Evolutionary conservation across 2,797 vertebrate species (phyloP).

Genomic region (Amblyopsis hoosieri): DNA sequence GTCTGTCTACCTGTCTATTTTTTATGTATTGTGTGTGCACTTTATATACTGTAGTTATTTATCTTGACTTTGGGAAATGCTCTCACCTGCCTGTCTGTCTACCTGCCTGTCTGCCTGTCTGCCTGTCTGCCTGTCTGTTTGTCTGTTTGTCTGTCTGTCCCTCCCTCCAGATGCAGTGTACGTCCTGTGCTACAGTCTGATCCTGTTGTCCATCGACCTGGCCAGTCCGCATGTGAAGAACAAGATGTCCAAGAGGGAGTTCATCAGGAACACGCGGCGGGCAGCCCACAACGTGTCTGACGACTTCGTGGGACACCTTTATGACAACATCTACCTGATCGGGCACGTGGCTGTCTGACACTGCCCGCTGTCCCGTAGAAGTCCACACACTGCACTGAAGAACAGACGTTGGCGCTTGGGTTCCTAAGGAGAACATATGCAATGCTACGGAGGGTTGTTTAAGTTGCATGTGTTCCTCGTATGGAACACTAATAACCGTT

Average conservation of each 20-base stretch:
- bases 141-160: background rate
- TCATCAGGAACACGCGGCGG: conserved; percentile 95
- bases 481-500: conserved; percentile 9
- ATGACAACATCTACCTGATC: conserved; percentile 99
- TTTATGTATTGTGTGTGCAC: no score
- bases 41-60: no score
- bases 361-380: conserved; percentile 23
- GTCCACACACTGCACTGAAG: conserved; percentile 44
- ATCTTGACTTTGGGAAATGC: no score
- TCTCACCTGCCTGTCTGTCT: no score
- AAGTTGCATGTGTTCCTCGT: conserved; percentile 4
- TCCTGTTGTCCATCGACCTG: conserved; percentile 97
- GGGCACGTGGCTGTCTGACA: conserved; percentile 94
- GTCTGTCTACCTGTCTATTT: no score
- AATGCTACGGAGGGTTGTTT: background rate
- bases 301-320: conserved; percentile 98
- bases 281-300: conserved; percentile 98
- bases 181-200: conserved; percentile 97
- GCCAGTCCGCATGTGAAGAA: conserved; percentile 98
- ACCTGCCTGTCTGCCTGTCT: no score
- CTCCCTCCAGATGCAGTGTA: conserved; percentile 89
- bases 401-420: conserved; percentile 32
- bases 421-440: conserved; percentile 26
- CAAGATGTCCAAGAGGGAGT: conserved; percentile 99
- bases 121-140: no score